phyloP scores from a whole-genome alignment of 2,113 vertebrate genomes.

The Rynchops niger region DNA sequence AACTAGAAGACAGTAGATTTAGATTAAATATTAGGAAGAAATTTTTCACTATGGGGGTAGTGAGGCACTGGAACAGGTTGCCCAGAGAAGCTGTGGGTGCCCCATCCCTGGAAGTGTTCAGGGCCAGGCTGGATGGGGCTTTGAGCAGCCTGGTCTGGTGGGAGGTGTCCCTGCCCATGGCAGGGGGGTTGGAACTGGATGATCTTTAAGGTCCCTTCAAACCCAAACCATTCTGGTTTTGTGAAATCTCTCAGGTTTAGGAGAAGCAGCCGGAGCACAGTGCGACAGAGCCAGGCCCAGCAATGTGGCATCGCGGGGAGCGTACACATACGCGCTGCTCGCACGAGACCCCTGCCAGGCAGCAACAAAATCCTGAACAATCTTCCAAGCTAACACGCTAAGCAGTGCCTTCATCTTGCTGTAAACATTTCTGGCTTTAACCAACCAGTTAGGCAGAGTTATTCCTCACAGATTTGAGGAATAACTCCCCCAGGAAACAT shows the following conservation, averaged over 20 bases:
- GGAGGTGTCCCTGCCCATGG: too few relatives aligned
- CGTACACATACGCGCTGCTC: accelerated
- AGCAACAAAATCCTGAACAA: background rate
- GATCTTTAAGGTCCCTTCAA: background rate
- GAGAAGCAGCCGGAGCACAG: background rate
- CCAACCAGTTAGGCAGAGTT: background rate
- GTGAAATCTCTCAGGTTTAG: background rate
- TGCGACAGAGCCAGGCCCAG: background rate
- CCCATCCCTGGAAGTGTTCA: background rate
- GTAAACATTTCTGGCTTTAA: background rate
- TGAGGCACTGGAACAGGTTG: background rate
- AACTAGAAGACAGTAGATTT: background rate
- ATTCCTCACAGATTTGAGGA: background rate
- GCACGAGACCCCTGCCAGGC: background rate
- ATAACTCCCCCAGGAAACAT: background rate
- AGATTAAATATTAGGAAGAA: background rate
- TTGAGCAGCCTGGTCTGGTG: background rate
- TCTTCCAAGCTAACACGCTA: background rate
- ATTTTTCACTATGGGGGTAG: background rate
- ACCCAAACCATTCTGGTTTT: background rate
- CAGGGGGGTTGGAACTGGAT: too few relatives aligned
- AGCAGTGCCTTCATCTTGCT: background rate
- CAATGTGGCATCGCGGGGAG: accelerated
- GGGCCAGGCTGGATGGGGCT: background rate
- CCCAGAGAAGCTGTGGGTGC: background rate